Evolutionary conservation across 2,113 vertebrate genomes (phyloP).

Genomic region (Andinoacara biseriatus): DNA sequence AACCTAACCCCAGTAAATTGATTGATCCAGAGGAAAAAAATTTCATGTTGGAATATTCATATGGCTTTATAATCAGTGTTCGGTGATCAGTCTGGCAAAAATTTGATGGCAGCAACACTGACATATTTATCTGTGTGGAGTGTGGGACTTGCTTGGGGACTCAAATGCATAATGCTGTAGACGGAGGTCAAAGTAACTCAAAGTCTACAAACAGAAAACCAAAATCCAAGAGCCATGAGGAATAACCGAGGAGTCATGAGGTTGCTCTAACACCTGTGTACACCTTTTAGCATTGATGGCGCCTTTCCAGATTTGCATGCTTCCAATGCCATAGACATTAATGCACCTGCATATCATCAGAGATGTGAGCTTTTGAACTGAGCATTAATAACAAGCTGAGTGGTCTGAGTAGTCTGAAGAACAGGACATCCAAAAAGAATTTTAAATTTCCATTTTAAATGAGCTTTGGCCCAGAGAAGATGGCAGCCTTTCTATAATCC

Average conservation of each 20-base stretch:
- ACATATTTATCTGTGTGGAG: neutral
- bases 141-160: neutral
- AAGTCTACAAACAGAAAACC: neutral
- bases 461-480: neutral
- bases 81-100: neutral
- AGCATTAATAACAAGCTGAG: neutral
- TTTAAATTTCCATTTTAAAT: neutral
- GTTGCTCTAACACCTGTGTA: neutral
- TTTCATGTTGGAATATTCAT: neutral
- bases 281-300: neutral
- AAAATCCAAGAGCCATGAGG: neutral
- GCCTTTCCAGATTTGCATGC: neutral
- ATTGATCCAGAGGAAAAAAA: too few species aligned
- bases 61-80: neutral
- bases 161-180: neutral
- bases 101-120: neutral
- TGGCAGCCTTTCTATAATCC: neutral
- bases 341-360: rapidly evolving
- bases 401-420: too few species aligned
- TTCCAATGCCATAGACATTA: neutral
- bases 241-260: neutral
- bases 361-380: neutral
- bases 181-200: neutral
- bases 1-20: too few species aligned
- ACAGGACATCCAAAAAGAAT: too few species aligned